Conservation (phyloP, 2,113 vertebrate genomes). For the Candoia aspera region DNA sequence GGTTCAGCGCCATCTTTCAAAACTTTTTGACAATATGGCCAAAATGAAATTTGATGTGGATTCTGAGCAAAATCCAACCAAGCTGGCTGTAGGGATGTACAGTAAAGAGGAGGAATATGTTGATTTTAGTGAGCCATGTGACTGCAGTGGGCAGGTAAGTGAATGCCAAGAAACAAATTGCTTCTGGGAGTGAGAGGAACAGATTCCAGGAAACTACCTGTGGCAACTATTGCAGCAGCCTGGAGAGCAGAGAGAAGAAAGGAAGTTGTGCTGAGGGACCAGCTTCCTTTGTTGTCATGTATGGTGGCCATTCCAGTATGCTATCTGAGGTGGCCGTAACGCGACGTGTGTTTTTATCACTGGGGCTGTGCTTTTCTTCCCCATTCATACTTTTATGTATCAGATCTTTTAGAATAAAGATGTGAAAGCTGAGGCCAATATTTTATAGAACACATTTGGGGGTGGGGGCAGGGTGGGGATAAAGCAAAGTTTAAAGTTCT, state of each 20-base stretch:
- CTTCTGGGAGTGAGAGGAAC: neutral
- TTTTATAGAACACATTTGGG: neutral
- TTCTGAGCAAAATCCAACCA: constrained; percentile 71
- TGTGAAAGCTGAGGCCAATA: neutral
- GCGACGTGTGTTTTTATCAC: neutral
- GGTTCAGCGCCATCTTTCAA: constrained; percentile 93
- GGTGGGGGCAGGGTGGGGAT: neutral
- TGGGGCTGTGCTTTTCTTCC: neutral
- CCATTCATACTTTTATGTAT: neutral
- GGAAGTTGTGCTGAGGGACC: neutral
- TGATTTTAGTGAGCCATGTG: constrained; percentile 83
- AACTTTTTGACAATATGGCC: constrained; percentile 93
- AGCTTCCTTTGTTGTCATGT: neutral
- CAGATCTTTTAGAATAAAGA: neutral
- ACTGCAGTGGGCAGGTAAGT: constrained; percentile 91
- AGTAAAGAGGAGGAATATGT: constrained; percentile 95
- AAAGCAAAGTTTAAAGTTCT: neutral
- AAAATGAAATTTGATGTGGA: constrained; percentile 85
- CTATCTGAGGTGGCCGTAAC: neutral
- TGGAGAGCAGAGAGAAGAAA: neutral
- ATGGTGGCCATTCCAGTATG: neutral
- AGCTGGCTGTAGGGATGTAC: constrained; percentile 88
- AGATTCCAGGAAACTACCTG: neutral
- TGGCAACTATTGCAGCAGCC: neutral
- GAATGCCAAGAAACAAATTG: neutral